A percentile compares a stretch with the other conserved stretches of the same genome.
Evolutionary conservation across 2,797 vertebrate species (phyloP).

Genomic region (Tolypeutes matacus): DNA sequence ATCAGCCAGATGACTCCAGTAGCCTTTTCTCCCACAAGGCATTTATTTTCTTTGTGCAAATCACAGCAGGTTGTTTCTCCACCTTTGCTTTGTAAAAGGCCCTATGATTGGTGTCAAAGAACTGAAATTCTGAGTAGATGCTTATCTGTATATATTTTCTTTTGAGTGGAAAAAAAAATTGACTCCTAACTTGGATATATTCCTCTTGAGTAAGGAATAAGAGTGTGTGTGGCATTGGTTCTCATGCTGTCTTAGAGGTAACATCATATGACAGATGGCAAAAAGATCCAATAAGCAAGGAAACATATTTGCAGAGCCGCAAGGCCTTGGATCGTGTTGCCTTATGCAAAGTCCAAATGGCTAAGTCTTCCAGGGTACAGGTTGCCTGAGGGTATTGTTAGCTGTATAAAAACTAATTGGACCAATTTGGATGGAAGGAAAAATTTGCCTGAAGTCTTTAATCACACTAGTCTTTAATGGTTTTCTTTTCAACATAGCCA

Average conservation of each 20-base stretch:
- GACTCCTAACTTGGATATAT: not conserved
- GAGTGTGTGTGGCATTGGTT: not conserved
- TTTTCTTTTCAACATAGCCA: slow-evolving; percentile 43
- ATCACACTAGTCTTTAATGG: slow-evolving; percentile 53
- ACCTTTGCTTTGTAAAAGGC: slow-evolving; percentile 40
- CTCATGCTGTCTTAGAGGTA: slow-evolving; percentile 32
- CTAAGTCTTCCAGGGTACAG: slow-evolving; percentile 61
- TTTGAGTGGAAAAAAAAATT: slow-evolving; percentile 46
- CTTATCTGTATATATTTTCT: slow-evolving; percentile 5
- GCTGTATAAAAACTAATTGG: slow-evolving; percentile 70
- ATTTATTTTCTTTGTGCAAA: slow-evolving; percentile 69
- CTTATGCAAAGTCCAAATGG: slow-evolving; percentile 59
- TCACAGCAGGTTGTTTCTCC: slow-evolving; percentile 1
- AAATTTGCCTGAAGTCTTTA: slow-evolving; percentile 68
- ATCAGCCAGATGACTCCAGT: slow-evolving; percentile 17
- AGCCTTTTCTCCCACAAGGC: slow-evolving; percentile 43
- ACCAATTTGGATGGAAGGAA: slow-evolving; percentile 61
- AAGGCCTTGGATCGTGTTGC: slow-evolving; percentile 20
- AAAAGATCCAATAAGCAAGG: slow-evolving; percentile 16
- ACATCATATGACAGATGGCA: slow-evolving; percentile 34
- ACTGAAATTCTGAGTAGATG: slow-evolving; percentile 35
- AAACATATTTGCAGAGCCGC: slow-evolving; percentile 55
- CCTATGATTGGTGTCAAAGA: slow-evolving; percentile 35
- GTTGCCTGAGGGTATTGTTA: slow-evolving; percentile 61
- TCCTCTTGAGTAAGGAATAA: not conserved